These are phyloP conservation scores for Sarcophilus harrisii DNA, from an alignment of 2,797 vertebrate species.

Conservation along the genomic window DNA sequence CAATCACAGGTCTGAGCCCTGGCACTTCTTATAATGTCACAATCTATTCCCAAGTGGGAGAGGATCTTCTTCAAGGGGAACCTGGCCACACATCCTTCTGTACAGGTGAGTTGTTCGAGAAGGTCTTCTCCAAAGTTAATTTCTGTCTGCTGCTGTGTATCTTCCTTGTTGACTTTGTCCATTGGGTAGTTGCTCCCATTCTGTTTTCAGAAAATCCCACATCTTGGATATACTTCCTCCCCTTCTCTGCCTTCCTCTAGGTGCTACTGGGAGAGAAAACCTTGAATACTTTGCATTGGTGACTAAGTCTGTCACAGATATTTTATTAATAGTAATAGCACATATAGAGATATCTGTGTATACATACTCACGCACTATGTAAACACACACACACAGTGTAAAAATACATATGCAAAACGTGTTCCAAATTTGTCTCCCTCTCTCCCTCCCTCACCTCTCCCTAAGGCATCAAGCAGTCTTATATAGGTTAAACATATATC, in stretches of 20 bases:
- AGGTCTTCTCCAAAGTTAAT: background rate
- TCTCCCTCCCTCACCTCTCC: too few relatives aligned
- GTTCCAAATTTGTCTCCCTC: too few relatives aligned
- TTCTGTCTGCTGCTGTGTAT: background rate
- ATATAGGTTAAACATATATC: too few relatives aligned
- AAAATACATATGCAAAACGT: background rate
- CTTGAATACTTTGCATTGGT: background rate
- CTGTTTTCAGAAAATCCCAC: background rate
- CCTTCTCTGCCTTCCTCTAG: background rate
- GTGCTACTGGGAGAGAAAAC: background rate
- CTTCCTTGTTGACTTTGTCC: background rate
- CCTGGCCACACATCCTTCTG: slow-evolving; percentile 36
- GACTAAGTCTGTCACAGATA: background rate
- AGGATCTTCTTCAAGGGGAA: background rate
- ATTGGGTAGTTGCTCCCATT: fast-evolving
- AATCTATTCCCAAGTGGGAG: slow-evolving; percentile 55
- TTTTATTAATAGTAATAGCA: background rate
- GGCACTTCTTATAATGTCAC: slow-evolving; percentile 65
- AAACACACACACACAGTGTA: background rate
- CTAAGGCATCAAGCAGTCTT: too few relatives aligned
- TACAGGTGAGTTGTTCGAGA: slow-evolving; percentile 59
- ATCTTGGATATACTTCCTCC: background rate
- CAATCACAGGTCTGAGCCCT: background rate
- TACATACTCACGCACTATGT: background rate
- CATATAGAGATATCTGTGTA: too few relatives aligned